These are phyloP conservation scores for Epinotia ramella DNA, from an alignment of 2,888 invertebrate genomes.

Conservation along the genomic window DNA sequence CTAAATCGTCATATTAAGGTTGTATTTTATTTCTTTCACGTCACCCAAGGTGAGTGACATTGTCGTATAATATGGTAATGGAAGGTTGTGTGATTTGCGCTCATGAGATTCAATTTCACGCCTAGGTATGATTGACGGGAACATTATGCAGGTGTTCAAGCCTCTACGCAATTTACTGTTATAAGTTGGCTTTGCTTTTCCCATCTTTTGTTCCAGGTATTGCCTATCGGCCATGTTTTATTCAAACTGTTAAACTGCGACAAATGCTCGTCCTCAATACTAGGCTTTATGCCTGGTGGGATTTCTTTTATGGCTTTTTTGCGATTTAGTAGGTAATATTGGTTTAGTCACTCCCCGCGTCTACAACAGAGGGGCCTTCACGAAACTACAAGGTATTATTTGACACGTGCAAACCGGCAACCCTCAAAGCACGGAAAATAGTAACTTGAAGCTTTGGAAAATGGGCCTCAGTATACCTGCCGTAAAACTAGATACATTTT, in stretches of 20 bases:
- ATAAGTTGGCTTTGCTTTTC: slow-evolving; percentile 54
- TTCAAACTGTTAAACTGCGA: slow-evolving; percentile 37
- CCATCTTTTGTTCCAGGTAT: slow-evolving; percentile 57
- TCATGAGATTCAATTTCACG: slow-evolving; percentile 82
- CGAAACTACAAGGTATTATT: too few relatives aligned
- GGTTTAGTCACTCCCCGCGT: too few relatives aligned
- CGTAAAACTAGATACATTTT: too few relatives aligned
- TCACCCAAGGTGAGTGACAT: slow-evolving; percentile 58
- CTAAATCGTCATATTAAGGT: slow-evolving; percentile 52
- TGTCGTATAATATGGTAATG: slow-evolving; percentile 64
- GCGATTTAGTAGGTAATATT: slow-evolving; percentile 13
- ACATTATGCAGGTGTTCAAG: slow-evolving; percentile 75
- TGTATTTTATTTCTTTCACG: slow-evolving; percentile 48
- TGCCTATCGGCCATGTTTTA: slow-evolving; percentile 35
- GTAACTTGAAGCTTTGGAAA: too few relatives aligned
- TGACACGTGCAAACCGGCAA: too few relatives aligned
- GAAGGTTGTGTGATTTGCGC: slow-evolving; percentile 76
- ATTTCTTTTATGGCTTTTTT: slow-evolving; percentile 9
- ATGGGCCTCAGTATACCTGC: too few relatives aligned
- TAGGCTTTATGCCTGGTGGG: slow-evolving; percentile 12
- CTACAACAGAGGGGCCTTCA: too few relatives aligned
- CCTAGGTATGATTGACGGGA: slow-evolving; percentile 77
- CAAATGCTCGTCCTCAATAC: slow-evolving; percentile 27
- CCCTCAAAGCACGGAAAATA: too few relatives aligned
- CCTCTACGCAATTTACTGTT: slow-evolving; percentile 73